phyloP scores from a whole-genome alignment of 2,888 invertebrate genomes.

The Aphidoletes aphidimyza region DNA sequence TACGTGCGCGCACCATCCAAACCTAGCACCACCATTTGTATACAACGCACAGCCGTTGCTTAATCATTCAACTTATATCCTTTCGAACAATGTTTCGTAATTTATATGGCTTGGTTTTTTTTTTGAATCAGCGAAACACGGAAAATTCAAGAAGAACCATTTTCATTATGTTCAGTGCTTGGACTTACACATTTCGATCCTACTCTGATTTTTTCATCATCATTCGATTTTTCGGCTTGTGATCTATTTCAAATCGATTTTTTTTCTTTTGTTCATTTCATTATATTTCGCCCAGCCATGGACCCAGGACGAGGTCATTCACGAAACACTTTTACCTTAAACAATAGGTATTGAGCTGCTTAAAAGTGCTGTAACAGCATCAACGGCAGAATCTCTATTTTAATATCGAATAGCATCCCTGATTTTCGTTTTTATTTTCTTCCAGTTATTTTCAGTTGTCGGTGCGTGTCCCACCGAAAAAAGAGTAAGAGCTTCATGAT shows the following conservation, averaged over 20 bases:
- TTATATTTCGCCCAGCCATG: background rate
- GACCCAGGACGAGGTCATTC: background rate
- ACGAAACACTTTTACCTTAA: background rate
- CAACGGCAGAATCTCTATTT: conserved; percentile 12
- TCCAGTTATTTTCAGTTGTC: too few species aligned
- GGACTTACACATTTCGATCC: background rate
- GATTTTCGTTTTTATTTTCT: background rate
- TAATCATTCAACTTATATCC: background rate
- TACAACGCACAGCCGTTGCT: background rate
- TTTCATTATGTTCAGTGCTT: background rate
- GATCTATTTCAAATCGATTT: background rate
- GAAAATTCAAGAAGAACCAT: background rate
- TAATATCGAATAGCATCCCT: background rate
- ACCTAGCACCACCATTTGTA: background rate
- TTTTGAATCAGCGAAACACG: background rate
- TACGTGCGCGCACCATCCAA: background rate
- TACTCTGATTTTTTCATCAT: background rate
- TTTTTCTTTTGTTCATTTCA: background rate
- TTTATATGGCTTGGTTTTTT: conserved; percentile 27
- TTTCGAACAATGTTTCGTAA: conserved; percentile 36
- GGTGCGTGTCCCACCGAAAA: too few species aligned
- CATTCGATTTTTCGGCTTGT: background rate
- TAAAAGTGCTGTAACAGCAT: conserved; percentile 30
- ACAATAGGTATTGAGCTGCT: background rate
- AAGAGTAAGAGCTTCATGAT: conserved; percentile 21